Base-by-base conservation (phyloP, 2,113 vertebrate species). In the Lepus americanus region DNA sequence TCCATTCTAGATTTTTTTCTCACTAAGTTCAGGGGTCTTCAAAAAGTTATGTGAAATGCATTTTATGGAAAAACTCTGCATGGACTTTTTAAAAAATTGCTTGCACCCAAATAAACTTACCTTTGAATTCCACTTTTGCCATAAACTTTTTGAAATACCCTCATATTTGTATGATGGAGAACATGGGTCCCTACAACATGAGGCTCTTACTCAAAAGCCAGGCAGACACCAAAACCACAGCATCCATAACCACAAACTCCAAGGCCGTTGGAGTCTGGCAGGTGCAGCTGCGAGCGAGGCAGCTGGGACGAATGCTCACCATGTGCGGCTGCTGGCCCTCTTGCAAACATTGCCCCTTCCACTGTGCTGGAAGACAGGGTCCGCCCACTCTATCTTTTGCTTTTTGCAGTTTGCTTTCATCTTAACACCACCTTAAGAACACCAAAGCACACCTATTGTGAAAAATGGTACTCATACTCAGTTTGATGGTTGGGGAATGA, bases 351-450 rank as follows among this genome's bases (percentile, higher is more conserved):
- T 0, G 19, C 1, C 5, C 25, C 82, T 70, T 51, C 36, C 63
- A 5, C 66, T 95, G 73, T 88, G 73, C n/a, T 73, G 59, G 36
- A 72, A 78, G 78, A 55, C 8, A 51, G 5, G 17, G 39, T 14
- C 25, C 0, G 4, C 31, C 76, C 23, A 51, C 64, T 29, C 31
- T 51, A 11, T 51, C 20, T 85, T 78, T 63, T 23, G 2, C 6
- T 81, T 86, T 73, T 61, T 16, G 19, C 55, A 25, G 16, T 33
- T 53, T 90, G 7, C 23, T 82, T 67, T 76, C 33, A 59, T 73
- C 31, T 89, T 44, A 66, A 78, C 23, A 73, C 55, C n/a, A 73
- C 20, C 11, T 78, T 74, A 80, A 84, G 59, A 87, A 81, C 80
- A 61, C 3, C 44, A 77, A 20, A 44, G 29, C 13, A 63, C 33